A percentile compares a stretch with the other conserved stretches of the same genome.
phyloP scores from a whole-genome alignment of 1,140 invertebrate genomes.

The Eumeta japonica region DNA sequence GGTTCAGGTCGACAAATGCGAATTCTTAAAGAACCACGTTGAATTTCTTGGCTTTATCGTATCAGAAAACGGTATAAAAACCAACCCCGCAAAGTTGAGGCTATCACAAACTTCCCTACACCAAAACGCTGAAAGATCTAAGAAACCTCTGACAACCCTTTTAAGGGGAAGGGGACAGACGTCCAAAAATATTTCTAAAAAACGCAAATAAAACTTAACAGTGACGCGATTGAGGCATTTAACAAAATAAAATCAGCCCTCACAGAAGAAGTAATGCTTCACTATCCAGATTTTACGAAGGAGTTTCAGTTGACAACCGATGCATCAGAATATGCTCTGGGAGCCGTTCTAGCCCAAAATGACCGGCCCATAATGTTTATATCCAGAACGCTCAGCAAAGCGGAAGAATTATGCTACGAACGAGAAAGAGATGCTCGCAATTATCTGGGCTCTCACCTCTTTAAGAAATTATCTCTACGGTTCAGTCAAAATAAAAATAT shows the following conservation, averaged over 20 bases:
- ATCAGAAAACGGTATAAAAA: neutral
- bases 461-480: neutral
- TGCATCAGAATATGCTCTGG: neutral
- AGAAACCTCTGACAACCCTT: slow-evolving; percentile 9
- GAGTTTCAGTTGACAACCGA: neutral
- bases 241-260: slow-evolving; percentile 6
- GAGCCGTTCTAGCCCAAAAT: neutral
- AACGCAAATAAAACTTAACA: neutral
- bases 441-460: neutral
- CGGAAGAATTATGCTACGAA: neutral
- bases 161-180: too few species aligned
- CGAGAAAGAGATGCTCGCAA: neutral
- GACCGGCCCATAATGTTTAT: neutral
- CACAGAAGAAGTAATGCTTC: slow-evolving; percentile 7
- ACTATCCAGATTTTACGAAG: neutral
- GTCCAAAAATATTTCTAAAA: too few species aligned
- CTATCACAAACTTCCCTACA: slow-evolving; percentile 11
- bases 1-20: slow-evolving; percentile 11
- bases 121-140: slow-evolving; percentile 7
- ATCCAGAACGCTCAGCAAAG: neutral
- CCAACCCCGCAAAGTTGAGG: slow-evolving; percentile 13
- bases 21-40: neutral
- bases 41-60: neutral
- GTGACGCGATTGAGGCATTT: slow-evolving; percentile 6
- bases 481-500: neutral